Evolutionary conservation across 2,888 invertebrate species (phyloP).

Genomic region (Nymphalis polychloros): DNA sequence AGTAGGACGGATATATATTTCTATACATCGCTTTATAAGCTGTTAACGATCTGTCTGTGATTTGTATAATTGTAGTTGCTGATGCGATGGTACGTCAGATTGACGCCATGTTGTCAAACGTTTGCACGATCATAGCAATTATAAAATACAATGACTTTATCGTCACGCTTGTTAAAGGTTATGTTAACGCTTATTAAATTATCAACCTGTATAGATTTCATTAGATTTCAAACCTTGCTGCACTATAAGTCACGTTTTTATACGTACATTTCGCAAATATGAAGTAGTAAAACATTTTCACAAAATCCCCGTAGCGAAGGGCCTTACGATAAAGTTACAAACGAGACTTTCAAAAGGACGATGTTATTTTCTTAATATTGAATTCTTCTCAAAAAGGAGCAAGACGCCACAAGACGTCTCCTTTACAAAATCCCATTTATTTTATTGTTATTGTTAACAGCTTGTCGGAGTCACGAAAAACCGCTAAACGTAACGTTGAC

Average conservation of each 20-base stretch:
- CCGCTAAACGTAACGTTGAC: constrained; percentile 50
- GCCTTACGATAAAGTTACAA: constrained; percentile 3
- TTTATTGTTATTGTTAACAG: constrained; percentile 45
- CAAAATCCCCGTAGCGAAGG: background rate
- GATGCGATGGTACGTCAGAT: constrained; percentile 52
- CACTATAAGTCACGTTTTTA: background rate
- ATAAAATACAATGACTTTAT: constrained; percentile 16
- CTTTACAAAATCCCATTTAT: constrained; percentile 41
- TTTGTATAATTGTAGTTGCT: constrained; percentile 46
- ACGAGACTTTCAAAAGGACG: constrained; percentile 5
- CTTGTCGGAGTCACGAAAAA: constrained; percentile 41
- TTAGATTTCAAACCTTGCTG: constrained; percentile 1
- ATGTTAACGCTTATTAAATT: constrained; percentile 4
- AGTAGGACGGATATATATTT: background rate
- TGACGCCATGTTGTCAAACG: constrained; percentile 41
- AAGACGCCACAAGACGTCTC: constrained; percentile 33
- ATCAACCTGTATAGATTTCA: constrained; percentile 7
- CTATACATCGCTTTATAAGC: background rate
- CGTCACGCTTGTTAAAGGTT: constrained; percentile 19
- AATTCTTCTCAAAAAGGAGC: constrained; percentile 20
- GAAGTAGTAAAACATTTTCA: background rate
- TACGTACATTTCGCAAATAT: background rate
- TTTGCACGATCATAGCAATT: constrained; percentile 27
- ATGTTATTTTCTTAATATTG: constrained; percentile 19
- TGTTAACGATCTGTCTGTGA: background rate